Conservation (phyloP, 2,797 vertebrate genomes). For the Emys orbicularis region DNA sequence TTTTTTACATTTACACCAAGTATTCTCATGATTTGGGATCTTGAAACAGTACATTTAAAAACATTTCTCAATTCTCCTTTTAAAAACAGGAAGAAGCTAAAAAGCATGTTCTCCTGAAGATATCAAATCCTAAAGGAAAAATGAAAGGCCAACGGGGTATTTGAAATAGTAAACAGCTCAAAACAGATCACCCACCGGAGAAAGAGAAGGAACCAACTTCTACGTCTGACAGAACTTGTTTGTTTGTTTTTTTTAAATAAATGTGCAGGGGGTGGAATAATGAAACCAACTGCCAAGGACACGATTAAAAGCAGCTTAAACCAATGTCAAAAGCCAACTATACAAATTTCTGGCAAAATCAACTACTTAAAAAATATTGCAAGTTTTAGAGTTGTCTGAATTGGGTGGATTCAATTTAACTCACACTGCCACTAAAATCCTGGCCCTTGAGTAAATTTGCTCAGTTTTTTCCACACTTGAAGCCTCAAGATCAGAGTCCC, state of each 20-base stretch:
- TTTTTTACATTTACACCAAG: not conserved
- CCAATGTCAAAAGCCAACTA: not conserved
- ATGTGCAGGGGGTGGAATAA: not conserved
- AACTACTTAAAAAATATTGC: not conserved
- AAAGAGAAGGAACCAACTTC: not conserved
- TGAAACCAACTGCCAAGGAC: not conserved
- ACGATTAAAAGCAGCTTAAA: not conserved
- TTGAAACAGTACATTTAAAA: not conserved
- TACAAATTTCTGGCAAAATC: not conserved
- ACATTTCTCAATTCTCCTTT: not conserved
- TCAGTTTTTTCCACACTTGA: rapidly evolving
- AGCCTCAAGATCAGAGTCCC: not conserved
- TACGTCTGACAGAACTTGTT: not conserved
- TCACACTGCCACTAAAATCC: too few species aligned
- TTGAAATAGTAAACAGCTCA: constrained; percentile 15
- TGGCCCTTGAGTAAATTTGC: not conserved
- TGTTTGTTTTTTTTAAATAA: not conserved
- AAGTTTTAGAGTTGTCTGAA: not conserved
- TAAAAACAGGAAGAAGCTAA: constrained; percentile 41
- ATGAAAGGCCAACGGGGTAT: constrained; percentile 2
- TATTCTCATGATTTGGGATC: not conserved
- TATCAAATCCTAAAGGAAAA: constrained; percentile 21
- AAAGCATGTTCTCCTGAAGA: constrained; percentile 20
- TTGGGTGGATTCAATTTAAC: not conserved
- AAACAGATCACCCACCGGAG: not conserved